phyloP scores from a whole-genome alignment of 2,113 vertebrate genomes.

The Acanthisitta chloris region DNA sequence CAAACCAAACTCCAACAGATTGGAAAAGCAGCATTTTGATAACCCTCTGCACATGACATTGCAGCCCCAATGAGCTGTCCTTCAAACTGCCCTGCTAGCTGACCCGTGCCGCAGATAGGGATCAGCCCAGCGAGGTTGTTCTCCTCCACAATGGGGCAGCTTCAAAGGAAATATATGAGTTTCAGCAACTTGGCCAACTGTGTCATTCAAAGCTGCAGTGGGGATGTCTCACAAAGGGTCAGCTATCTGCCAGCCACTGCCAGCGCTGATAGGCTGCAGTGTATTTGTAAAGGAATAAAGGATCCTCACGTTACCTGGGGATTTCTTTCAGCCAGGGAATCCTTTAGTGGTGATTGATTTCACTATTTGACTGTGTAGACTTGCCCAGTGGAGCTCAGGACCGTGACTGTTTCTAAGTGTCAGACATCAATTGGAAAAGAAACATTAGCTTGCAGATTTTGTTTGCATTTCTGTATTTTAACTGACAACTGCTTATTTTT shows the following conservation, averaged over 20 bases:
- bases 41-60: background rate
- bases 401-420: background rate
- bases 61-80: background rate
- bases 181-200: background rate
- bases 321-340: slow-evolving; percentile 22
- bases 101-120: background rate
- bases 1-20: background rate
- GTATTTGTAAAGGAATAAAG: background rate
- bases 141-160: background rate
- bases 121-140: background rate
- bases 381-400: background rate
- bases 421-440: background rate
- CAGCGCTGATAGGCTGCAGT: background rate
- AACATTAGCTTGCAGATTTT: background rate
- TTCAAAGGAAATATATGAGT: background rate
- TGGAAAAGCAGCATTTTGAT: background rate
- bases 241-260: background rate
- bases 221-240: background rate
- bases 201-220: background rate
- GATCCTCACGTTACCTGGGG: background rate
- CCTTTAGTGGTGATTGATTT: background rate
- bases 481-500: background rate
- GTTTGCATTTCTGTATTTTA: background rate
- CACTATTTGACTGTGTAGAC: background rate
- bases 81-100: background rate